A percentile compares a stretch with the other conserved stretches of the same genome.
phyloP scores from a whole-genome alignment of 2,888 invertebrate species.

The Drosophila fungiperda region DNA sequence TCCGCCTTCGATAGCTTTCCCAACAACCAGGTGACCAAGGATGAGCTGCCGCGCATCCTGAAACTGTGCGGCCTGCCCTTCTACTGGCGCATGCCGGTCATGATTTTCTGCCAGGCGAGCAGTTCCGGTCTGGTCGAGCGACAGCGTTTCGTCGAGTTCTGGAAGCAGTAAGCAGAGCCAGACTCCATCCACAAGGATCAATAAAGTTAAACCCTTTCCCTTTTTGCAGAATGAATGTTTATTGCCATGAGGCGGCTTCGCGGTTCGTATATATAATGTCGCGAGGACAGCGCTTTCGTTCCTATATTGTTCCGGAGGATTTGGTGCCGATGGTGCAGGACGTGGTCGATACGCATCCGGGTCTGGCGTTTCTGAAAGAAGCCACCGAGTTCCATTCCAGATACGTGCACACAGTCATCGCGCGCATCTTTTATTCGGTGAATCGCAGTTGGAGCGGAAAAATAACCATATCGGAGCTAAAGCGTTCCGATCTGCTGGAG shows the following conservation, averaged over 20 bases:
- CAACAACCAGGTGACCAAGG: conserved; percentile 89
- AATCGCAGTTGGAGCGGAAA: conserved; percentile 98
- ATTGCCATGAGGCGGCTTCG: conserved; percentile 95
- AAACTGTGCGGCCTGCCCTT: conserved; percentile 96
- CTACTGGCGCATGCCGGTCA: conserved; percentile 99
- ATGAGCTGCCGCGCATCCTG: conserved; percentile 89
- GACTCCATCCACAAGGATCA: not conserved
- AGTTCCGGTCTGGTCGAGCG: conserved; percentile 91
- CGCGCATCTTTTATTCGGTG: conserved; percentile 98
- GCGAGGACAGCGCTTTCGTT: conserved; percentile 87
- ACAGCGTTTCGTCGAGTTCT: conserved; percentile 94
- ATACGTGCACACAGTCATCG: conserved; percentile 99
- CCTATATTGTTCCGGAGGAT: conserved; percentile 92
- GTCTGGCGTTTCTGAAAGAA: conserved; percentile 97
- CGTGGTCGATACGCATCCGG: conserved; percentile 99
- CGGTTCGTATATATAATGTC: conserved; percentile 95
- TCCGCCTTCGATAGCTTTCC: conserved; percentile 91
- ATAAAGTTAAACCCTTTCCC: not conserved
- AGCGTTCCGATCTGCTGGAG: conserved; percentile 95
- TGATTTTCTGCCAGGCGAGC: conserved; percentile 92
- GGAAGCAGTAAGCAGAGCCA: conserved; percentile 91
- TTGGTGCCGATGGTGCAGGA: conserved; percentile 97
- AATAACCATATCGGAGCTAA: conserved; percentile 94
- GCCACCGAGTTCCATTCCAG: conserved; percentile 99
- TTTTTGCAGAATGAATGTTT: conserved; percentile 90